Evolutionary conservation across 2,888 invertebrate species (phyloP).

Genomic region (Tetragonula carbonaria): DNA sequence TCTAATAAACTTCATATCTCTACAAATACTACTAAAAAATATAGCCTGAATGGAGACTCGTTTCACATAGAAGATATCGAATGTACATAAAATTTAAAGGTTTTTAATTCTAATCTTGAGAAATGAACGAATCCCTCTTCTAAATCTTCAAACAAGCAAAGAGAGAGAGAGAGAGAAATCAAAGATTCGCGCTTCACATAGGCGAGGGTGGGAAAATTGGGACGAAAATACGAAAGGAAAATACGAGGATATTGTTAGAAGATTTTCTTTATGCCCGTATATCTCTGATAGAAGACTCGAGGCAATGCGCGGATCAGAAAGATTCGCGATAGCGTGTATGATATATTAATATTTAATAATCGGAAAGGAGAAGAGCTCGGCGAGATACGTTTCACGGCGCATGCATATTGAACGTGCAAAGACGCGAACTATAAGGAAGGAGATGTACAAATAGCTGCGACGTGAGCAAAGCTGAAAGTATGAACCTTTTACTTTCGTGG

Average conservation of each 20-base stretch:
- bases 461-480: slow-evolving; percentile 36
- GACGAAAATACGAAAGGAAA: background rate
- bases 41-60: too few relatives aligned
- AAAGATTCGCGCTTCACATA: slow-evolving; percentile 1
- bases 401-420: slow-evolving; percentile 50
- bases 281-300: slow-evolving; percentile 10
- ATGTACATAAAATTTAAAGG: too few relatives aligned
- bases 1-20: too few relatives aligned
- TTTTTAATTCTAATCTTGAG: too few relatives aligned
- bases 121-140: too few relatives aligned
- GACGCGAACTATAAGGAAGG: slow-evolving; percentile 12
- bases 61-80: too few relatives aligned
- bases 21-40: too few relatives aligned
- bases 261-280: slow-evolving; percentile 21
- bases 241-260: slow-evolving; percentile 6
- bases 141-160: background rate
- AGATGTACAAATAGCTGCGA: slow-evolving; percentile 28
- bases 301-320: slow-evolving; percentile 5
- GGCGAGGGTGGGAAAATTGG: background rate
- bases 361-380: slow-evolving; percentile 19
- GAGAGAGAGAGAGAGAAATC: too few relatives aligned
- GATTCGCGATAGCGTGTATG: slow-evolving; percentile 11
- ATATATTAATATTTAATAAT: slow-evolving; percentile 57
- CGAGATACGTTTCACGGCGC: slow-evolving; percentile 28
- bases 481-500: slow-evolving; percentile 54